Percentiles rank a stretch among this genome's conserved stretches.
Evolutionary conservation across 2,113 vertebrate species (phyloP).

Genomic region (Salvelinus alpinus): DNA sequence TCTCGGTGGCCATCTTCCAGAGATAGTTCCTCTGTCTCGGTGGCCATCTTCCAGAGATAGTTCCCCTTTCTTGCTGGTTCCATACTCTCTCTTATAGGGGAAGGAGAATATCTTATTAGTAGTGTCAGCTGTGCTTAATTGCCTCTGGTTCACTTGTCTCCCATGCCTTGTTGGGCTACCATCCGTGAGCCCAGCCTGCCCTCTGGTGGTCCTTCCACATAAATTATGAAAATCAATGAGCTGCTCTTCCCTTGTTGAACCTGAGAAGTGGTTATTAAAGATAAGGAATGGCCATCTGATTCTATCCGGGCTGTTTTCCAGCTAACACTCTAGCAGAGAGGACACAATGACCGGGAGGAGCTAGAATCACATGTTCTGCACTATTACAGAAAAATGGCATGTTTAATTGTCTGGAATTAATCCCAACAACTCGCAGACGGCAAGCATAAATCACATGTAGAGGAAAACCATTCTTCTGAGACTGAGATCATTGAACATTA

Average conservation of each 20-base stretch:
- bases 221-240: conserved; percentile 54
- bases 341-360: background rate
- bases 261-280: conserved; percentile 24
- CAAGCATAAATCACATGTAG: background rate
- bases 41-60: too few relatives aligned
- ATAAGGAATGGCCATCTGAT: conserved; percentile 15
- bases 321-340: background rate
- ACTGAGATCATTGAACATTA: background rate
- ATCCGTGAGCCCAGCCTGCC: too few relatives aligned
- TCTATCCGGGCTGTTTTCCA: background rate
- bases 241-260: conserved; percentile 27
- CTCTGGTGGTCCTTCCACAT: too few relatives aligned
- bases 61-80: too few relatives aligned
- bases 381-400: background rate
- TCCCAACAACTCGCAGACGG: background rate
- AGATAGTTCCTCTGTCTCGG: too few relatives aligned
- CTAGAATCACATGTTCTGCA: background rate
- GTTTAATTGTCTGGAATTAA: background rate
- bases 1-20: too few relatives aligned
- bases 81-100: too few relatives aligned
- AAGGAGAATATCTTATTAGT: too few relatives aligned
- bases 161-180: too few relatives aligned
- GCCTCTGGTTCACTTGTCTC: too few relatives aligned
- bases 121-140: too few relatives aligned
- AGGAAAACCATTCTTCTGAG: background rate